phyloP scores from a whole-genome alignment of 2,888 invertebrate species.

The Xestia rhomboidea region DNA sequence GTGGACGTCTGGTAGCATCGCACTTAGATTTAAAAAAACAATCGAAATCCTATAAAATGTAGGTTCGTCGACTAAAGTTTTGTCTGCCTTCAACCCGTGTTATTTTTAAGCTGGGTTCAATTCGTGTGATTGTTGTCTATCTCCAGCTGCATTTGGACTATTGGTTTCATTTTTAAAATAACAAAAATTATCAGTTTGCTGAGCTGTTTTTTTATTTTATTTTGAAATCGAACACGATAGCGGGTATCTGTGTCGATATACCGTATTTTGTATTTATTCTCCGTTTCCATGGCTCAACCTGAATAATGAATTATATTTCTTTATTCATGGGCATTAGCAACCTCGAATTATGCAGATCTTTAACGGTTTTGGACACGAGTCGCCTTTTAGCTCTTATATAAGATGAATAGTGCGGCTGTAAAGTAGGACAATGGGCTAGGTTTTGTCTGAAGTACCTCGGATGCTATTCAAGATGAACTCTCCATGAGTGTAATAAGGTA shows the following conservation, averaged over 20 bases:
- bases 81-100: background rate
- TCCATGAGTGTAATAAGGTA: background rate
- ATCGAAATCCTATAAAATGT: background rate
- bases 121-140: background rate
- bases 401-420: conserved; percentile 27
- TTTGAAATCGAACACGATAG: conserved; percentile 19
- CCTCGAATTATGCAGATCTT: conserved; percentile 67
- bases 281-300: conserved; percentile 62
- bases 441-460: conserved; percentile 10
- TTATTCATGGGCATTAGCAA: conserved; percentile 66
- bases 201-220: conserved; percentile 24
- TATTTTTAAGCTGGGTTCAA: background rate
- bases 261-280: conserved; percentile 69
- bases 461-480: conserved; percentile 4
- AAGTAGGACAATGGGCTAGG: conserved; percentile 30
- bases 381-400: conserved; percentile 51
- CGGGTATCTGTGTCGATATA: conserved; percentile 69
- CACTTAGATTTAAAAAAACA: background rate
- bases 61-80: background rate
- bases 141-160: background rate
- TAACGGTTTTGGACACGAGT: conserved; percentile 49
- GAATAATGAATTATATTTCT: conserved; percentile 70
- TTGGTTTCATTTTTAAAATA: conserved; percentile 3
- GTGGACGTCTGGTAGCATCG: background rate
- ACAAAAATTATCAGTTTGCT: background rate